Evolutionary conservation across 2,113 vertebrate genomes (phyloP), one percentile per base, ranked within the genome.

Genomic region (Tupaia tana): DNA sequence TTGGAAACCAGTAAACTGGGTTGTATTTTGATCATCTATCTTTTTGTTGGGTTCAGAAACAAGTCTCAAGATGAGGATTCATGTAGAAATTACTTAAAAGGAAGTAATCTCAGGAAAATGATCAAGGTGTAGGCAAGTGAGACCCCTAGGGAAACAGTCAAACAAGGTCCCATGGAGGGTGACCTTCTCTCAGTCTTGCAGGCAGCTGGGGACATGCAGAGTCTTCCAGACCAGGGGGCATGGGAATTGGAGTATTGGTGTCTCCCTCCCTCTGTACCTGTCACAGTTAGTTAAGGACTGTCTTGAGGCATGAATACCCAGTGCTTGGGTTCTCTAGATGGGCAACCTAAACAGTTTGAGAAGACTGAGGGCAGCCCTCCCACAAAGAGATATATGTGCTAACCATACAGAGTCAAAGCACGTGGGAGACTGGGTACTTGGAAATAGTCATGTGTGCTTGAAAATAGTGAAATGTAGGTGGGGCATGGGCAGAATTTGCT

Each of bases 341-440:
- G 43, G 25, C 43, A 56, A 54, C 56, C 34, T 18, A 18, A 24
- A 7, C 2, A n/a, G 58, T 22, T 86, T 69, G 29, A 29, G 63
- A 63, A 75, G 20, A 29, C 61, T 11, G 20, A 52, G 58, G 66
- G 56, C 56, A 64, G n/a, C 64, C 63, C 64, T 80, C 10, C 15
- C n/a, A 16, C 73, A 52, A 9, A 31, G 73, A 54, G 73, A 69
- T 20, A 16, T 14, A 34, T 19, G 29, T 70, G 71, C 73, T 80
- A 54, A 56, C n/a, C n/a, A 15, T 6, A 3, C 14, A 31, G 43
- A 19, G 0, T 59, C 24, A 7, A 1, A 64, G 71, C 29, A 8
- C 9, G 3, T 0, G 2, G 58, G n/a, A 43, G 63, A 63, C 1
- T 0, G 8, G 15, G 9, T 59, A 25, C 34, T 7, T 58, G 43